These are phyloP conservation scores for Bucorvus abyssinicus DNA, from an alignment of 2,797 vertebrate genomes.

Conservation along the genomic window DNA sequence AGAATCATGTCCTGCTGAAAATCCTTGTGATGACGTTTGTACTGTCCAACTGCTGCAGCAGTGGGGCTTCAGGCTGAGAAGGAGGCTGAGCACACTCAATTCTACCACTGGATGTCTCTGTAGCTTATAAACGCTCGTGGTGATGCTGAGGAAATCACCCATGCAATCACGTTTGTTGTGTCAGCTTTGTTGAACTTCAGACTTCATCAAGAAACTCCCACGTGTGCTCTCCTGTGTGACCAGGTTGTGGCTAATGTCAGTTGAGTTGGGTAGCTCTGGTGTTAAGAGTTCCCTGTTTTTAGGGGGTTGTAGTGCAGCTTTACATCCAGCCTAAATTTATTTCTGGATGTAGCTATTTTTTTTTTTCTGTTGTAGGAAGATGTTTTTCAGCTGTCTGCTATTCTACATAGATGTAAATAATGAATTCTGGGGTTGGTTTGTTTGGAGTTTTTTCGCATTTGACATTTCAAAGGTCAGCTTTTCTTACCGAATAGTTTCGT, in stretches of 20 bases:
- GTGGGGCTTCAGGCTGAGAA: not conserved
- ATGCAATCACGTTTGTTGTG: not conserved
- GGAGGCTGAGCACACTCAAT: not conserved
- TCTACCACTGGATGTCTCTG: conserved; percentile 52
- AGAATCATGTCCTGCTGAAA: not conserved
- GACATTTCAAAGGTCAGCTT: not conserved
- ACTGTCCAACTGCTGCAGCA: not conserved
- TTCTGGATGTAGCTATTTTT: not conserved
- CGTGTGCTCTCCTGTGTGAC: not conserved
- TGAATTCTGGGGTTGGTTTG: not conserved
- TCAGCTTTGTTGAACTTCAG: conserved; percentile 22
- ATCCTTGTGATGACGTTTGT: not conserved
- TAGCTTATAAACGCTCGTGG: not conserved
- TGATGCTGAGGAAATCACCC: not conserved
- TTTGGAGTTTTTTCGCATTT: not conserved
- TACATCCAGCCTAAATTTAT: conserved; percentile 5
- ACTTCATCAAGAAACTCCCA: conserved; percentile 13
- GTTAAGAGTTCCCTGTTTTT: not conserved
- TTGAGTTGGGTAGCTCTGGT: not conserved
- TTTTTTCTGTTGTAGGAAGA: not conserved
- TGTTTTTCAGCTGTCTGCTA: not conserved
- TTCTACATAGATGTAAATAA: not conserved
- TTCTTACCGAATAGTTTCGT: not conserved
- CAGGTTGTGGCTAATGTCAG: not conserved
- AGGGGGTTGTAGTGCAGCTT: not conserved